These are phyloP conservation scores for Plumapathes pennacea DNA, from an alignment of 92 coral and sea anemone genomes.

Conservation along the genomic window DNA sequence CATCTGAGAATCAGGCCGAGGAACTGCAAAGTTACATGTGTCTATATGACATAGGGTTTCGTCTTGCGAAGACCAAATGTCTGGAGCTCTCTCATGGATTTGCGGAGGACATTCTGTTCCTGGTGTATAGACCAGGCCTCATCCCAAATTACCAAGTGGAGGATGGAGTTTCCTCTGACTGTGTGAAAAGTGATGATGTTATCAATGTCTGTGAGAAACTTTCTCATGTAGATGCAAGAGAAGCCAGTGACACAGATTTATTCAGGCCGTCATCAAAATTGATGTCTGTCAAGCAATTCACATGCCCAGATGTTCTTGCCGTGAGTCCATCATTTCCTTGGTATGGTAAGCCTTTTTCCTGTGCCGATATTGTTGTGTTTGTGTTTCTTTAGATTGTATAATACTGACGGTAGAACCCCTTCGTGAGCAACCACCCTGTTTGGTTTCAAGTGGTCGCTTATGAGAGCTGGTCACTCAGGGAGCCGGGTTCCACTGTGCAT, in stretches of 20 bases:
- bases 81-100: not conserved
- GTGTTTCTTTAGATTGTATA: too few species aligned
- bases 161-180: conserved; percentile 9
- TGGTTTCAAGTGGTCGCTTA: too few species aligned
- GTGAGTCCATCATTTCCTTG: conserved; percentile 25
- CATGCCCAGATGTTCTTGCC: not conserved
- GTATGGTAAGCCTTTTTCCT: conserved; percentile 5
- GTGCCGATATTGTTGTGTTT: too few species aligned
- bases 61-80: conserved; percentile 10
- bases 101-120: not conserved
- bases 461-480: too few species aligned
- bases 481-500: too few species aligned
- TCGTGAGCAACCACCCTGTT: too few species aligned
- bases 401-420: too few species aligned
- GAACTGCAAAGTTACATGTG: not conserved
- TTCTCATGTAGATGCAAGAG: not conserved
- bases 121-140: conserved; percentile 17
- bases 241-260: not conserved
- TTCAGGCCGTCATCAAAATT: not conserved
- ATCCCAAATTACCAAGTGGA: conserved; percentile 28
- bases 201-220: conserved; percentile 15
- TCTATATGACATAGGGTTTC: conserved; percentile 29
- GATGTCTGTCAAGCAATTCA: too few species aligned
- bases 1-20: not conserved
- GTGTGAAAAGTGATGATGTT: not conserved